Percentiles rank a stretch among this genome's conserved stretches.
phyloP scores from a whole-genome alignment of 2,797 vertebrate species.

The Neosalanx taihuensis region DNA sequence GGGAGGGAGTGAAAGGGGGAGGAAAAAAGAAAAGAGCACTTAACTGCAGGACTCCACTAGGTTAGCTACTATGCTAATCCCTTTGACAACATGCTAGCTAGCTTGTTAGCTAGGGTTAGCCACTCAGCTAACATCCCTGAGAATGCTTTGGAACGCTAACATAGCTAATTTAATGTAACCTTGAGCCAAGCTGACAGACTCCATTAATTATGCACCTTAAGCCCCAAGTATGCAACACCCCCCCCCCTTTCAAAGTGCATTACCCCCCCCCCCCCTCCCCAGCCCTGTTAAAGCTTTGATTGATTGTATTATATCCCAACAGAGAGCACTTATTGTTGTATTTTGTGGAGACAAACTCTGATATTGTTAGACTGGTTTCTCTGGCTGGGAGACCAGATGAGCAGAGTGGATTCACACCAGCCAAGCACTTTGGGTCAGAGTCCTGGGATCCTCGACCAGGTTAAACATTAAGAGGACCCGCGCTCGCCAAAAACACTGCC shows the following conservation, averaged over 20 bases:
- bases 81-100: background rate
- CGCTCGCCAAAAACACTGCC: conserved; percentile 55
- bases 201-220: conserved; percentile 70
- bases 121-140: conserved; percentile 24
- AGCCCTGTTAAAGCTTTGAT: conserved; percentile 65
- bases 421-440: conserved; percentile 75
- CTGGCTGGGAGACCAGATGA: conserved; percentile 43
- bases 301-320: conserved; percentile 73
- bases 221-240: conserved; percentile 66
- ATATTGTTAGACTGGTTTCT: too few relatives aligned
- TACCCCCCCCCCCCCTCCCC: conserved; percentile 32
- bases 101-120: background rate
- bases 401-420: conserved; percentile 67
- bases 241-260: conserved; percentile 55
- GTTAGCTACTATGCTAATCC: conserved; percentile 19
- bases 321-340: conserved; percentile 75
- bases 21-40: background rate
- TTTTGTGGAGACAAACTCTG: conserved; percentile 44
- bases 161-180: conserved; percentile 52
- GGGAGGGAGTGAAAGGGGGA: too few relatives aligned
- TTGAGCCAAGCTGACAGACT: conserved; percentile 58
- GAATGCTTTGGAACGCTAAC: conserved; percentile 48
- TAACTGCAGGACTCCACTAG: background rate
- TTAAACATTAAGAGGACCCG: conserved; percentile 58
- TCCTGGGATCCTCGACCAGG: conserved; percentile 63